phyloP scores from a whole-genome alignment of 2,113 vertebrate species.

The Rhynchomys soricoides region DNA sequence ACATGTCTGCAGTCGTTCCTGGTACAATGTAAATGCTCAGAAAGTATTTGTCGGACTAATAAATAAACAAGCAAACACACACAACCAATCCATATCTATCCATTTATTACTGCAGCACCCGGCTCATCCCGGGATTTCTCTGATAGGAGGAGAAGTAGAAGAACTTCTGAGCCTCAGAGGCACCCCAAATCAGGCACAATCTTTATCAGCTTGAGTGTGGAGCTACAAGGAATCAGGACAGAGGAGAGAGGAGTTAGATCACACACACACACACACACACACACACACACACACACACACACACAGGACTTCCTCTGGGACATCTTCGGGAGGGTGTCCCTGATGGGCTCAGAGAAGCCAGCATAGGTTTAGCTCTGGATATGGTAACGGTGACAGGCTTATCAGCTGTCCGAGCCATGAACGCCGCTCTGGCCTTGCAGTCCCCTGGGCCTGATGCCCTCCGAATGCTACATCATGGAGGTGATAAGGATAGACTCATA shows the following conservation, averaged over 20 bases:
- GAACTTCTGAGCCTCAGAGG: neutral
- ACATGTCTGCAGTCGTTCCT: neutral
- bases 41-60: neutral
- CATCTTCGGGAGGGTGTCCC: neutral
- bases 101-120: conserved; percentile 72
- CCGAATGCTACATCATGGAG: neutral
- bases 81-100: neutral
- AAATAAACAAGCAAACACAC: conserved; percentile 55
- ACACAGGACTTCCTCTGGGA: neutral
- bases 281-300: no score
- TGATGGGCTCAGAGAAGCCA: conserved; percentile 19
- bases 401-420: neutral
- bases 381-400: neutral
- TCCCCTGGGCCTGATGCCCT: neutral
- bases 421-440: neutral
- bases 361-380: neutral
- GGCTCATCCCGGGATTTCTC: neutral
- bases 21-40: neutral
- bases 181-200: neutral
- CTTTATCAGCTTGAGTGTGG: neutral
- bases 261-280: no score
- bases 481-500: rapidly evolving
- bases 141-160: neutral
- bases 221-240: neutral
- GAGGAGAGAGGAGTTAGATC: neutral